Conservation (phyloP, 2,888 invertebrate genomes). For the Limnephilus auricula region DNA sequence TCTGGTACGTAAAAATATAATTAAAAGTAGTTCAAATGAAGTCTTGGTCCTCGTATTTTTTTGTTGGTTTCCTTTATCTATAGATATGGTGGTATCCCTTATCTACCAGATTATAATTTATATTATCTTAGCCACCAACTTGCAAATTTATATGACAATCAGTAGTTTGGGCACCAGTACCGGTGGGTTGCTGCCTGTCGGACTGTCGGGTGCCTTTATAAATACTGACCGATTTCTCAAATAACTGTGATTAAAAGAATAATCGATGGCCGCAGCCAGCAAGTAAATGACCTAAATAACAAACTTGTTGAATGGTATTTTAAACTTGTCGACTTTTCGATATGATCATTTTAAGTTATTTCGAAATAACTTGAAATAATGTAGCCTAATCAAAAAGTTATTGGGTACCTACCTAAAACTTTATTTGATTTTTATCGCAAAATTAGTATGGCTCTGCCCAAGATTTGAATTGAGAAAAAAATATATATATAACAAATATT, state of each 20-base stretch:
- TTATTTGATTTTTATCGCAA: neutral
- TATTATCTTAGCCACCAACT: neutral
- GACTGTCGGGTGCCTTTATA: neutral
- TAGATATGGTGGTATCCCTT: too few relatives aligned
- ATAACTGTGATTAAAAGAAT: constrained; percentile 1
- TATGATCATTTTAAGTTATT: neutral
- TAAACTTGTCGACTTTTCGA: neutral
- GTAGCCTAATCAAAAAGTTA: too few relatives aligned
- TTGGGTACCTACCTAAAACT: neutral
- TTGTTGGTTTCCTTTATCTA: too few relatives aligned
- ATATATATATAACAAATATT: neutral
- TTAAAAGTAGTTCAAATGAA: neutral
- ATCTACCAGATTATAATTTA: too few relatives aligned
- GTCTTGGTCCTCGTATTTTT: neutral
- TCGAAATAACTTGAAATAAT: neutral
- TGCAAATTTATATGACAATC: neutral
- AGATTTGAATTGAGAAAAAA: neutral
- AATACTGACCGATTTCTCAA: neutral
- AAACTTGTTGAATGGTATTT: neutral
- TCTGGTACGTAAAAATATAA: too few relatives aligned
- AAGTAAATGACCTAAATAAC: neutral
- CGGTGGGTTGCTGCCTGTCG: neutral
- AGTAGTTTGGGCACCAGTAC: neutral
- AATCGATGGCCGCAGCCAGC: neutral
- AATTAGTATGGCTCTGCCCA: neutral